Evolutionary conservation across 1,140 invertebrate genomes (phyloP).

Genomic region (Sitobion miscanthi): DNA sequence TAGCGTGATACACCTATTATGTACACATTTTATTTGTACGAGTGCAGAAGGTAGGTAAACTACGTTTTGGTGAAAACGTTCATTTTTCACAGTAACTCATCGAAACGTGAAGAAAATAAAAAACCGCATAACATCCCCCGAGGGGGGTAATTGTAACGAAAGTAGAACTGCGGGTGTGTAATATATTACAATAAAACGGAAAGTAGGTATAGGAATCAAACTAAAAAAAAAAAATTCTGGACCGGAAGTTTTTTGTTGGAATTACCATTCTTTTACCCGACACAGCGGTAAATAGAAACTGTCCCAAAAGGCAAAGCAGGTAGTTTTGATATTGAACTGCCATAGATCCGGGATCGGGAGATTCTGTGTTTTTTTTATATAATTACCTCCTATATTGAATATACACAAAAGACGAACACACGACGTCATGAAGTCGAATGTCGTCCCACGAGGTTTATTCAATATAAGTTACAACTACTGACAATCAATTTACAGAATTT

Average conservation of each 20-base stretch:
- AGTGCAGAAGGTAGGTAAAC: background rate
- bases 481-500: background rate
- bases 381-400: too few species aligned
- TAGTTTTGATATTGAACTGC: background rate
- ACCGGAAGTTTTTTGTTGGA: background rate
- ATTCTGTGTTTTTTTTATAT: background rate
- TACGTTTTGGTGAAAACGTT: background rate
- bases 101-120: background rate
- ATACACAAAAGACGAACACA: background rate
- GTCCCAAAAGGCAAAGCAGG: background rate
- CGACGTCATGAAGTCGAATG: background rate
- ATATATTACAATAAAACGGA: background rate
- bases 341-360: background rate
- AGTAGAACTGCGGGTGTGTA: background rate
- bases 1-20: slow-evolving; percentile 5
- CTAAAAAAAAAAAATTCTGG: slow-evolving; percentile 1
- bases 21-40: background rate
- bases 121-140: background rate
- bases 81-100: background rate
- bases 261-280: background rate
- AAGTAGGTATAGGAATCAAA: background rate
- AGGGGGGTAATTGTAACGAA: background rate
- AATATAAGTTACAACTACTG: background rate
- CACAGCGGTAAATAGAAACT: background rate
- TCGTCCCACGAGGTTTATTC: background rate